These are phyloP conservation scores for Colletes latitarsis DNA, from an alignment of 1,140 invertebrate genomes.

Conservation along the genomic window DNA sequence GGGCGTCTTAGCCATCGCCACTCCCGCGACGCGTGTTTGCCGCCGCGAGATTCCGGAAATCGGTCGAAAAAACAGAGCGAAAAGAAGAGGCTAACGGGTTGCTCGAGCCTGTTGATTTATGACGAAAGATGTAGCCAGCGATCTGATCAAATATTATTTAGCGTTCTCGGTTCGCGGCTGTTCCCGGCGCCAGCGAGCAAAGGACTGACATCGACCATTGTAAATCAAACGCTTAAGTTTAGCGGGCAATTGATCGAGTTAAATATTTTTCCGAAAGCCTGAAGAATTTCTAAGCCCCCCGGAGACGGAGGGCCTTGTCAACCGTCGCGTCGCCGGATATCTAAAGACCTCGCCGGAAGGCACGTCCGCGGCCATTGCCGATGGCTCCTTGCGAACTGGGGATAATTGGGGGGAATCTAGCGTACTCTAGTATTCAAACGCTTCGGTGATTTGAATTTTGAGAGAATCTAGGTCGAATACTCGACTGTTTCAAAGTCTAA, in stretches of 20 bases:
- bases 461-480: no score
- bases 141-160: constrained; percentile 40
- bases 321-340: not conserved
- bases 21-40: not conserved
- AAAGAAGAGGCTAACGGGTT: not conserved
- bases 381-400: not conserved
- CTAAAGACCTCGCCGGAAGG: not conserved
- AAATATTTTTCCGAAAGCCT: not conserved
- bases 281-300: not conserved
- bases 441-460: no score
- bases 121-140: not conserved
- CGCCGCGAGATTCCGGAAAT: not conserved
- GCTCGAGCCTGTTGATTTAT: constrained; percentile 5
- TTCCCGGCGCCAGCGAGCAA: constrained; percentile 29
- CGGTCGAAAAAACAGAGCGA: not conserved
- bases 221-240: constrained; percentile 1
- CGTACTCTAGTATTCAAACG: no score
- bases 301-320: not conserved
- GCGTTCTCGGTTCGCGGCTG: constrained; percentile 3
- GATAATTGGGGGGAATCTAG: no score
- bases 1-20: not conserved
- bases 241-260: not conserved
- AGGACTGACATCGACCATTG: constrained; percentile 14
- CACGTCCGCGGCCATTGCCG: not conserved
- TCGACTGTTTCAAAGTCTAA: no score